Conservation (phyloP, 2,797 vertebrate genomes). For the Gambusia yucatana region DNA sequence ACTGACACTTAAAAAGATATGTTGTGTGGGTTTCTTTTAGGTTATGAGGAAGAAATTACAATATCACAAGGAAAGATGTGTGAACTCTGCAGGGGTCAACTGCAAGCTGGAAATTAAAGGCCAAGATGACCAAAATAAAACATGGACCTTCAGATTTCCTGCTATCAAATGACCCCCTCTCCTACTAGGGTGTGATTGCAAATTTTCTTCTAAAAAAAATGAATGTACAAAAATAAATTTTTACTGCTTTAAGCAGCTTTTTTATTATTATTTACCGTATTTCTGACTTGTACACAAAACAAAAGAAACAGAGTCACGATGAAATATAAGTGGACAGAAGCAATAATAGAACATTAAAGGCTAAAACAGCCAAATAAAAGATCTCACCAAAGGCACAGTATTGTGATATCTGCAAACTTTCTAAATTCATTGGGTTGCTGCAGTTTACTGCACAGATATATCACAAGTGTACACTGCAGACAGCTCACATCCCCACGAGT, state of each 20-base stretch:
- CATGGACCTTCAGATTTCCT: conserved; percentile 56
- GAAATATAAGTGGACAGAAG: conserved; percentile 17
- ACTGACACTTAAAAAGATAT: background rate
- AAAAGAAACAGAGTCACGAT: conserved; percentile 35
- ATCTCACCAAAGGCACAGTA: conserved; percentile 24
- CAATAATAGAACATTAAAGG: conserved; percentile 28
- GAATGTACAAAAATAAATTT: background rate
- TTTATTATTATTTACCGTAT: conserved; percentile 35
- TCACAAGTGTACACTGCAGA: conserved; percentile 27
- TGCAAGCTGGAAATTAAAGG: conserved; percentile 61
- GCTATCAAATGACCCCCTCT: conserved; percentile 71
- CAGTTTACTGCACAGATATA: conserved; percentile 16
- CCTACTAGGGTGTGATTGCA: background rate
- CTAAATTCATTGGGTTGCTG: background rate
- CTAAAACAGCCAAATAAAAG: conserved; percentile 36
- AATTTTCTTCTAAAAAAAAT: background rate
- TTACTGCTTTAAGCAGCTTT: conserved; percentile 25
- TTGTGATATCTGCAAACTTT: conserved; percentile 5
- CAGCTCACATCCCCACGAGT: conserved; percentile 7
- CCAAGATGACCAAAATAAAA: conserved; percentile 39
- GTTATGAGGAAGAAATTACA: conserved; percentile 76
- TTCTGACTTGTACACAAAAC: conserved; percentile 54
- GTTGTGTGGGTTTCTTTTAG: conserved; percentile 14
- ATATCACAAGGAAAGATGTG: conserved; percentile 77
- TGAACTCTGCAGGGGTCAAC: conserved; percentile 62